Percentiles rank a stretch among this genome's conserved stretches.
phyloP scores from a whole-genome alignment of 2,888 invertebrate species.

The Altica lythri region DNA sequence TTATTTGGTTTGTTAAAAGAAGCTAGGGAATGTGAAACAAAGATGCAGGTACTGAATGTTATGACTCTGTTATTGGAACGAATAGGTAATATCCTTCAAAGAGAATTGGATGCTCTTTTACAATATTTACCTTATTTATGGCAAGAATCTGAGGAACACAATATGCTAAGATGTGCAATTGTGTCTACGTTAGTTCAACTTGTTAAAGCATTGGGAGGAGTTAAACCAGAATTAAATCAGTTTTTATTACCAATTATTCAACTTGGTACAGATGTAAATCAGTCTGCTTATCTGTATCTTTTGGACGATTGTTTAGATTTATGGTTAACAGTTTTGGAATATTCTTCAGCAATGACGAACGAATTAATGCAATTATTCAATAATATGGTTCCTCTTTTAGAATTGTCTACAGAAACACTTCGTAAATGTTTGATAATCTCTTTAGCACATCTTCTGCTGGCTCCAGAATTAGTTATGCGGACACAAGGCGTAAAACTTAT shows the following conservation, averaged over 20 bases:
- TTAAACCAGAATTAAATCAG: slow-evolving; percentile 61
- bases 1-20: slow-evolving; percentile 85
- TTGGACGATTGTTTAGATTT: slow-evolving; percentile 90
- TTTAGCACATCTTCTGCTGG: slow-evolving; percentile 79
- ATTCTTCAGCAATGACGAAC: slow-evolving; percentile 68
- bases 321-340: slow-evolving; percentile 85
- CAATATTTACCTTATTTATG: slow-evolving; percentile 86
- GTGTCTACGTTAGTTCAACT: slow-evolving; percentile 85
- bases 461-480: slow-evolving; percentile 76
- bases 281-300: slow-evolving; percentile 84
- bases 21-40: slow-evolving; percentile 50
- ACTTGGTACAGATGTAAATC: slow-evolving; percentile 76
- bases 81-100: slow-evolving; percentile 75
- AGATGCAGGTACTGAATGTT: slow-evolving; percentile 90
- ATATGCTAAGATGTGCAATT: slow-evolving; percentile 90
- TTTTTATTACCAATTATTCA: slow-evolving; percentile 72
- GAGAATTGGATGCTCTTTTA: slow-evolving; percentile 72
- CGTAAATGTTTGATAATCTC: slow-evolving; percentile 79
- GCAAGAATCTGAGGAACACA: slow-evolving; percentile 84
- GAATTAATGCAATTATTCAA: slow-evolving; percentile 74
- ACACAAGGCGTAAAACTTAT: slow-evolving; percentile 74
- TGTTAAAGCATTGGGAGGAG: slow-evolving; percentile 70
- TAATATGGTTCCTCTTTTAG: slow-evolving; percentile 76
- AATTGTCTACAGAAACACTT: slow-evolving; percentile 81
- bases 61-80: slow-evolving; percentile 89